Evolutionary conservation across 1,140 invertebrate genomes (phyloP).

Genomic region (Drosophila micromelanica): DNA sequence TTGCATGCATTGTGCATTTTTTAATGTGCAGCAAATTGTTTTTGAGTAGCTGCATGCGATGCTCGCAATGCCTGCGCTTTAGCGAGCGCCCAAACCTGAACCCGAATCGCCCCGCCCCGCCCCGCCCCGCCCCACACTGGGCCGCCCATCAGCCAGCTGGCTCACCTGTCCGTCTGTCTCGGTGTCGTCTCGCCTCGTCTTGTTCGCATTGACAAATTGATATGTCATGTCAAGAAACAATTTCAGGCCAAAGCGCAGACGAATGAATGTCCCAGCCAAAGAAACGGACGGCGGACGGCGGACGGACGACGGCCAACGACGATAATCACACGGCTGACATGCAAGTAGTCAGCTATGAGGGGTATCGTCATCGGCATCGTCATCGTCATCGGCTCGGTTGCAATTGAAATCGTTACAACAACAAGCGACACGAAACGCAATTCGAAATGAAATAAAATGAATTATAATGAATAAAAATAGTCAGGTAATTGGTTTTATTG

Average conservation of each 20-base stretch:
- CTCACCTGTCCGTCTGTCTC: slow-evolving; percentile 44
- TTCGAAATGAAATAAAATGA: slow-evolving; percentile 81
- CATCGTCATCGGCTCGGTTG: slow-evolving; percentile 21
- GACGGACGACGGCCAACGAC: slow-evolving; percentile 37
- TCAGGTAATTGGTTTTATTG: slow-evolving; percentile 82
- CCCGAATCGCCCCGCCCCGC: background rate
- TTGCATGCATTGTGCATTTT: slow-evolving; percentile 79
- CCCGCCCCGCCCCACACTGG: background rate
- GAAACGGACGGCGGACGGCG: slow-evolving; percentile 43
- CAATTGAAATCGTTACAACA: slow-evolving; percentile 82
- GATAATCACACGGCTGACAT: slow-evolving; percentile 83
- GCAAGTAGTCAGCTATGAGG: slow-evolving; percentile 46
- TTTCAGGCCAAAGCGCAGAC: slow-evolving; percentile 76
- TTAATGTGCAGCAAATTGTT: slow-evolving; percentile 81
- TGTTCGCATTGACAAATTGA: slow-evolving; percentile 81
- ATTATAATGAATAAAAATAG: slow-evolving; percentile 83
- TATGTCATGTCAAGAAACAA: slow-evolving; percentile 84
- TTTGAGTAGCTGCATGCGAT: slow-evolving; percentile 77
- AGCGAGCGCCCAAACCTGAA: slow-evolving; percentile 42
- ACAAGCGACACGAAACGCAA: slow-evolving; percentile 84
- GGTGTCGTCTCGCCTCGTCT: slow-evolving; percentile 40
- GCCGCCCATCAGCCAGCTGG: slow-evolving; percentile 12
- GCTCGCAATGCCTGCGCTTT: slow-evolving; percentile 42
- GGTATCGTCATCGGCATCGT: slow-evolving; percentile 4
- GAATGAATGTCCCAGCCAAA: slow-evolving; percentile 54